Evolutionary conservation across 2,797 vertebrate genomes (phyloP), one percentile per base, ranked within the genome.

Genomic region (Miichthys miiuy): DNA sequence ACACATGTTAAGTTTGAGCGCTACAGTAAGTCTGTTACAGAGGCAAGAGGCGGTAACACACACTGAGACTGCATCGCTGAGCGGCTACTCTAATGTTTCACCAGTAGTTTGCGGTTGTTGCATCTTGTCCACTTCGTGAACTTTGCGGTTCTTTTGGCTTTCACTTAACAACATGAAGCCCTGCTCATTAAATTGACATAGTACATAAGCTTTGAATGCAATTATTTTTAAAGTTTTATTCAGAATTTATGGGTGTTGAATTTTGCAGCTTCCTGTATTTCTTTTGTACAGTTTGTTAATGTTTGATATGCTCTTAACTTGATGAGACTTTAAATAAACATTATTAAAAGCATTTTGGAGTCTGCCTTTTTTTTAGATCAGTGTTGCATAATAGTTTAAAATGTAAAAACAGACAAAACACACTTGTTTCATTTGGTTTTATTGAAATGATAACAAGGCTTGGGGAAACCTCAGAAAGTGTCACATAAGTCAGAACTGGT

Each of bases 241-340:
- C 41, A 46, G 41, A 23, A 27, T 77, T 71, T 14, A 61, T 76
- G 34, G 10, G 7, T 47, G 14, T 61, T 58, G 3, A 1, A 46
- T 69, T 75, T 62, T 44, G 57, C 46, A 47, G 42, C 20, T 11
- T 16, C 21, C 34, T 34, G 7, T 1, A 3, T 69, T 65, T 71
- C 6, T 67, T 86, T 84, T 76, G 6, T 75, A 73, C 44, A 16
- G 6, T 82, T 76, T 27, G 13, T 58, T 57, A 34, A 52, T 21
- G 23, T 85, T 81, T 75, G 46, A 69, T 69, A 34, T 66, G 2
- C 42, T 85, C 78, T 75, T 54, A 80, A 69, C 50, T 50, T 62
- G 14, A 50, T 13, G 61, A 64, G 0, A 72, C 42, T 63, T 68
- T 12, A 78, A 90, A 87, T 89, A 90, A 91, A 92, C 34, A 65